These are phyloP conservation scores for Lagodon rhomboides DNA, from an alignment of 2,797 vertebrate species.

Conservation along the genomic window DNA sequence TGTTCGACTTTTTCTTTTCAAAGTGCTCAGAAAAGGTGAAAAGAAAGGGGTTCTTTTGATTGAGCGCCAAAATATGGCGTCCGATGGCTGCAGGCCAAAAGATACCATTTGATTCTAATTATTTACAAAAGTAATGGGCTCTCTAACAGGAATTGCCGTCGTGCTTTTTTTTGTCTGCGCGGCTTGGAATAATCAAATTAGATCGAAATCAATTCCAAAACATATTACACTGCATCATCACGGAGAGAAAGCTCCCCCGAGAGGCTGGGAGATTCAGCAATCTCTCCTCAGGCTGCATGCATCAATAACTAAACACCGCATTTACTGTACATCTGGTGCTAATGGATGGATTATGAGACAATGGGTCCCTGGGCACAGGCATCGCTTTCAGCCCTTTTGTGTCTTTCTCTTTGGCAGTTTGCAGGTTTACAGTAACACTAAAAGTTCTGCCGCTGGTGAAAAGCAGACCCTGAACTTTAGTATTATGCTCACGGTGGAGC, in stretches of 20 bases:
- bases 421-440: background rate
- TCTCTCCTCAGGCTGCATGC: background rate
- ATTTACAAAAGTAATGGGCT: slow-evolving; percentile 9
- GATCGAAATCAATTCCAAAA: slow-evolving; percentile 26
- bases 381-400: background rate
- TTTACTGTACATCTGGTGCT: slow-evolving; percentile 33
- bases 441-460: background rate
- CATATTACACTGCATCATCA: background rate
- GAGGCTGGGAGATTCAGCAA: slow-evolving; percentile 3
- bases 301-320: slow-evolving; percentile 26
- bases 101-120: background rate
- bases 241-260: slow-evolving; percentile 9
- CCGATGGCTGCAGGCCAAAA: slow-evolving; percentile 23
- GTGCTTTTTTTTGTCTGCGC: background rate
- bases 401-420: background rate
- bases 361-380: background rate
- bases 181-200: slow-evolving; percentile 30
- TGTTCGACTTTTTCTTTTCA: slow-evolving; percentile 9
- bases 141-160: background rate
- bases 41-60: background rate
- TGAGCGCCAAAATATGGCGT: background rate
- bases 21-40: slow-evolving; percentile 8
- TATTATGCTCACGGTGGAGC: background rate
- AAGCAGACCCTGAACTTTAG: background rate
- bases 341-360: slow-evolving; percentile 24